Conservation (phyloP, 2,888 invertebrate genomes). For the Lamellibrachia columna region DNA sequence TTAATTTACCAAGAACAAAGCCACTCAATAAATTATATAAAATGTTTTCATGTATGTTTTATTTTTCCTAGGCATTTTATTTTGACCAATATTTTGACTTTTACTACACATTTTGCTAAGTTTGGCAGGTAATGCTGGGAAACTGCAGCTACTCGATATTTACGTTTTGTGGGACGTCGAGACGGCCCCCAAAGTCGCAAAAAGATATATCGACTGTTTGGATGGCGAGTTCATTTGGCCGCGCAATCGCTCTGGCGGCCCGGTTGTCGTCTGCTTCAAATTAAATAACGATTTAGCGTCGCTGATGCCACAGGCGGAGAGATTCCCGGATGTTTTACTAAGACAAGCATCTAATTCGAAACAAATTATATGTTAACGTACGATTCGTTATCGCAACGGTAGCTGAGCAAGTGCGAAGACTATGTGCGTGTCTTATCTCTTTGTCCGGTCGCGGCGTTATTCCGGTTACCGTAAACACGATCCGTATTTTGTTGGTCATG, state of each 20-base stretch:
- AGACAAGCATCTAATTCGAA: constrained; percentile 16
- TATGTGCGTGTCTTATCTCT: not conserved
- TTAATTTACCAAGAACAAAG: not conserved
- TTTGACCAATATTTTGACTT: not conserved
- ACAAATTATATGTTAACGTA: constrained; percentile 16
- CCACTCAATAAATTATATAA: not conserved
- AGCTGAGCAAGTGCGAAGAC: not conserved
- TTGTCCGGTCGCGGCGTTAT: not conserved
- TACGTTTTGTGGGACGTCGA: not conserved
- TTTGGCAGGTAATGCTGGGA: not conserved
- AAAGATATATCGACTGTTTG: constrained; percentile 5
- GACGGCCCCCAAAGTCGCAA: not conserved
- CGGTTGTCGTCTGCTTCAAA: not conserved
- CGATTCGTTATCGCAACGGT: not conserved
- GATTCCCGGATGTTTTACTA: constrained; percentile 16
- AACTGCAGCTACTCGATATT: not conserved
- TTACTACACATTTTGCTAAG: no score
- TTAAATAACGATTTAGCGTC: constrained; percentile 12
- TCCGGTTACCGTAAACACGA: not conserved
- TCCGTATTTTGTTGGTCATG: not conserved
- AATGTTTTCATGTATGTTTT: not conserved
- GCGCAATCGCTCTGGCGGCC: not conserved
- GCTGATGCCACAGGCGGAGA: not conserved
- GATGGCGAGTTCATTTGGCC: not conserved
- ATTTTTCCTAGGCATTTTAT: not conserved